These are phyloP conservation scores for Echinarachnius parma DNA, from an alignment of 53 echinoderm and acorn worm species.

Conservation along the genomic window DNA sequence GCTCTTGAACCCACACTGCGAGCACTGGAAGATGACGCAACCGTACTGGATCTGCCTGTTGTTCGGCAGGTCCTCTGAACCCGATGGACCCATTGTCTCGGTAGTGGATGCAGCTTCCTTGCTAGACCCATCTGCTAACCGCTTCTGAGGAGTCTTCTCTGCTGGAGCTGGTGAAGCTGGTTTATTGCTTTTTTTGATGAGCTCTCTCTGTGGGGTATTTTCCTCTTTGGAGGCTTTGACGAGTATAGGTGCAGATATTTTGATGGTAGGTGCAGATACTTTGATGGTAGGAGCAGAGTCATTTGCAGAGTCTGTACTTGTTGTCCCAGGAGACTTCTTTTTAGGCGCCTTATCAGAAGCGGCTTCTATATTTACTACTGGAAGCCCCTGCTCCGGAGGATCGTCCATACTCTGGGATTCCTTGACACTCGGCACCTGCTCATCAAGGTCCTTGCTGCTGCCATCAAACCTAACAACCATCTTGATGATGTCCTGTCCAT, in stretches of 20 bases:
- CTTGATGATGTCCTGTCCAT: conserved; percentile 61
- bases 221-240: too few species aligned
- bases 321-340: too few species aligned
- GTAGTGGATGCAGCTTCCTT: background rate
- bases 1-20: conserved; percentile 83
- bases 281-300: too few species aligned
- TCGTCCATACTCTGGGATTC: background rate
- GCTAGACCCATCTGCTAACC: background rate
- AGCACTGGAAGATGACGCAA: conserved; percentile 73
- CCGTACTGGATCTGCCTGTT: conserved; percentile 41
- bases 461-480: conserved; percentile 12
- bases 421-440: background rate
- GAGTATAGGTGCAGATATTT: too few species aligned
- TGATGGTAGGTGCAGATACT: too few species aligned
- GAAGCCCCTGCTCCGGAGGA: too few species aligned
- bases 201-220: too few species aligned
- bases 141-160: background rate
- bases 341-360: too few species aligned
- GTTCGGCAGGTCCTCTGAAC: conserved; percentile 1
- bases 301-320: too few species aligned
- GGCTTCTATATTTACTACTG: too few species aligned
- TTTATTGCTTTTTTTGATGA: too few species aligned
- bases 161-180: too few species aligned
- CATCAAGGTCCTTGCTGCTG: background rate
- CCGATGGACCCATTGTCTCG: background rate